These are phyloP conservation scores for Bombus superbus DNA, from an alignment of 1,140 invertebrate genomes.

Conservation along the genomic window DNA sequence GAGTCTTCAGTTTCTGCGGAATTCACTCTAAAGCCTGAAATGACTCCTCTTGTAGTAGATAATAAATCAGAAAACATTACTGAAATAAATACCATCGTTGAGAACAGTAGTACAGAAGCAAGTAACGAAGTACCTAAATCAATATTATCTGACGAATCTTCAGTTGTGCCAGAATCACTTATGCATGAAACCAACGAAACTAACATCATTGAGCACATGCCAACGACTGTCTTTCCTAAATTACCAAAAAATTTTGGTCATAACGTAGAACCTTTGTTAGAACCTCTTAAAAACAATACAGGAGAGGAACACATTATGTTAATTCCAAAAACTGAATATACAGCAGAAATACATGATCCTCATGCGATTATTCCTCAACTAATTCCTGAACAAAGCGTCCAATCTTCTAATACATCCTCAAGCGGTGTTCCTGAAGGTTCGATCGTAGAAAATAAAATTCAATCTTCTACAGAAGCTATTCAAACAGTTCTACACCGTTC, in stretches of 20 bases:
- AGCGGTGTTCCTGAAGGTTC: background rate
- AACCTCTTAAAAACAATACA: slow-evolving; percentile 59
- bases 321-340: slow-evolving; percentile 60
- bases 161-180: background rate
- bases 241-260: slow-evolving; percentile 74
- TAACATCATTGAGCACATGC: slow-evolving; percentile 66
- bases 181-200: slow-evolving; percentile 63
- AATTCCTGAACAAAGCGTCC: slow-evolving; percentile 68
- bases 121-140: background rate
- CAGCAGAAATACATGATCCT: slow-evolving; percentile 52
- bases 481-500: background rate
- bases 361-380: slow-evolving; percentile 75
- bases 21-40: background rate
- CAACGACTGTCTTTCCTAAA: slow-evolving; percentile 66
- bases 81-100: background rate
- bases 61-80: background rate
- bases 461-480: background rate
- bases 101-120: background rate
- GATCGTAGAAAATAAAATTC: background rate
- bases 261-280: slow-evolving; percentile 73
- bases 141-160: background rate
- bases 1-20: slow-evolving; percentile 1
- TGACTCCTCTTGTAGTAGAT: background rate
- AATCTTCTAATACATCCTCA: background rate
- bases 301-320: slow-evolving; percentile 63